phyloP scores from a whole-genome alignment of 2,113 vertebrate genomes.

The Emydocephalus ijimae region DNA sequence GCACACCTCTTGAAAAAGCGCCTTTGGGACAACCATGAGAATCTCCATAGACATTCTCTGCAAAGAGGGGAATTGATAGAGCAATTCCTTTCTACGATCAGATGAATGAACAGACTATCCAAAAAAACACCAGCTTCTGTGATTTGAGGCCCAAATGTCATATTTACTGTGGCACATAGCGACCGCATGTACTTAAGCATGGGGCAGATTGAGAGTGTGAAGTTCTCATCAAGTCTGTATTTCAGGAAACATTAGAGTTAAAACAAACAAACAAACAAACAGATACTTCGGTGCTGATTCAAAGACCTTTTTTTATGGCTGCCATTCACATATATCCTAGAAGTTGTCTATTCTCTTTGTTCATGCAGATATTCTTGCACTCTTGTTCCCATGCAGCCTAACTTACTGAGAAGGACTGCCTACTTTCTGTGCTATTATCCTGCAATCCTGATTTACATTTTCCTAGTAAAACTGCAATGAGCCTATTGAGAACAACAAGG shows the following conservation, averaged over 20 bases:
- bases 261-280: neutral
- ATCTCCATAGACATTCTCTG: neutral
- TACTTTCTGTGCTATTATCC: slow-evolving; percentile 36
- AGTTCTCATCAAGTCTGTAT: neutral
- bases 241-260: neutral
- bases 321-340: neutral
- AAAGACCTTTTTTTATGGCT: neutral
- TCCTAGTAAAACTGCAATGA: slow-evolving; percentile 59
- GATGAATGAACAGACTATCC: neutral
- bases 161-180: neutral
- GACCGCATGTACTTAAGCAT: too few relatives aligned
- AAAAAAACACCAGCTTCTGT: neutral
- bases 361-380: neutral
- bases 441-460: slow-evolving; percentile 61
- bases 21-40: too few relatives aligned
- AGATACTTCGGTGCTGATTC: neutral
- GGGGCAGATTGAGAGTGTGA: neutral
- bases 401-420: slow-evolving; percentile 27
- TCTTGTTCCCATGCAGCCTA: slow-evolving; percentile 19
- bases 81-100: neutral
- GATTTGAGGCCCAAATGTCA: neutral
- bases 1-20: too few relatives aligned
- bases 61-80: neutral
- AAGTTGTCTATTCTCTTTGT: neutral
- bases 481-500: slow-evolving; percentile 65